Evolutionary conservation across 2,888 invertebrate species (phyloP), one percentile per base, ranked within the genome.

Genomic region (Ochropacha duplaris): DNA sequence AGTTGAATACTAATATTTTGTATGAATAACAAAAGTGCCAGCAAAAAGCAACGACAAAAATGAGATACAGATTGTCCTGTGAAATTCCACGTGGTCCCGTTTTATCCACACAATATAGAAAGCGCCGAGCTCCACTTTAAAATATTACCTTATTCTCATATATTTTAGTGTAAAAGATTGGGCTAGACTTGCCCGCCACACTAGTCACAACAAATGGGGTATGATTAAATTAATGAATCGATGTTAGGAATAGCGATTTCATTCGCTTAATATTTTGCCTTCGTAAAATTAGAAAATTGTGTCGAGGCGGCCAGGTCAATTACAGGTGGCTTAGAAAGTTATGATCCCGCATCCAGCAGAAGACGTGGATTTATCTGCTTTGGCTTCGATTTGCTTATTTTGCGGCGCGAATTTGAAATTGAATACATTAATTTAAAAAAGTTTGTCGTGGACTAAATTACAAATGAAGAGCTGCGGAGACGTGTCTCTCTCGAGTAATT

Each of bases 261-360:
- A n/a, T n/a, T n/a, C 39, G 61, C 57, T 54, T 58, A 60, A 68
- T 68, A 68, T 66, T 66, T 68, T 58, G 63, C 58, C 58, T 60
- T 69, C 61, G 62, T 69, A 69, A 76, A 81, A 83, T 84, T 80
- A 76, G 71, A 79, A 81, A 81, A 79, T 77, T 77, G 76, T 31
- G 31, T 52, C 68, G 64, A 72, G 73, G 67, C 74, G 73, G 76
- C 72, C 76, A 74, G 74, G 74, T 72, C 81, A 86, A 87, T 88
- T 87, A 87, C 81, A 83, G 80, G 74, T 80, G 80, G 84, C 81
- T 88, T 84, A 79, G 65, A 74, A 86, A 88, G 84, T 89, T 88
- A 84, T 87, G 83, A 87, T 81, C 79, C 78, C 64, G 70, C 70
- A 72, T 60, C 68, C 68, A 69, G 65, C 64, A 65, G 70, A 65